Conservation (phyloP, 2,888 invertebrate genomes). For the Periphyllus acericola region DNA sequence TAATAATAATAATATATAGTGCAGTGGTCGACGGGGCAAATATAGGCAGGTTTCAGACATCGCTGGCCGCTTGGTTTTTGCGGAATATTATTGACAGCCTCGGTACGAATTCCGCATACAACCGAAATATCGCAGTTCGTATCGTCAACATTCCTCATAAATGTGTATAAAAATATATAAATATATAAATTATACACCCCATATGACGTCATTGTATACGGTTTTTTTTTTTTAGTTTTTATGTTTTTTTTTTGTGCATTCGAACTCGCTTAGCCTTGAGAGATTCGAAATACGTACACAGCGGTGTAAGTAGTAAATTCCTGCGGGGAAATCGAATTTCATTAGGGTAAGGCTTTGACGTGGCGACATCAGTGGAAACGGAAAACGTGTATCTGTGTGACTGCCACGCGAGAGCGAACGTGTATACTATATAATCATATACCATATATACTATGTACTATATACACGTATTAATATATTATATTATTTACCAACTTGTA, state of each 20-base stretch:
- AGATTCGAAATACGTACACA: background rate
- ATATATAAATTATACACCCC: background rate
- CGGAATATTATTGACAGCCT: background rate
- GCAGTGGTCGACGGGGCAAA: background rate
- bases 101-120: background rate
- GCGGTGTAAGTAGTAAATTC: background rate
- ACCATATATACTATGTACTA: no score
- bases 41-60: background rate
- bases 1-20: background rate
- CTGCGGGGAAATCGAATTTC: background rate
- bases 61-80: background rate
- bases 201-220: background rate
- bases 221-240: background rate
- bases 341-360: background rate
- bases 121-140: background rate
- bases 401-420: background rate
- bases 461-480: no score
- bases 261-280: background rate
- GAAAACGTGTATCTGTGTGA: background rate
- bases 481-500: no score
- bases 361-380: background rate
- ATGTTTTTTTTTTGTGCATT: background rate
- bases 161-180: background rate
- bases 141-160: background rate
- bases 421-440: background rate